phyloP scores from a whole-genome alignment of 2,113 vertebrate genomes.

The Aptenodytes forsteri region DNA sequence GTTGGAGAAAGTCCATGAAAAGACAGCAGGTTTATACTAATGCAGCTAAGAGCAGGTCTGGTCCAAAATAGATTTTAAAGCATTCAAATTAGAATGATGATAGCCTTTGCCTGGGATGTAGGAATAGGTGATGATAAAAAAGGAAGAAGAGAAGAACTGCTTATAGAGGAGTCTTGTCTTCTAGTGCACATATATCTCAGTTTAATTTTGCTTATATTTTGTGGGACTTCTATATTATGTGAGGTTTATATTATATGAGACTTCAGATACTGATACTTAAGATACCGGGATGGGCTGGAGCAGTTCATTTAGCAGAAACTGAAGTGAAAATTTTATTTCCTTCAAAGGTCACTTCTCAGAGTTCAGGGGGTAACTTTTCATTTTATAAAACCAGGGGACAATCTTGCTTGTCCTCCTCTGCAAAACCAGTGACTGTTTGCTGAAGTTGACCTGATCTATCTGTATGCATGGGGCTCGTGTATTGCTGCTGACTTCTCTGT shows the following conservation, averaged over 20 bases:
- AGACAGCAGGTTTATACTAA: neutral
- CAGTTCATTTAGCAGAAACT: neutral
- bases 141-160: neutral
- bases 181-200: neutral
- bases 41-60: neutral
- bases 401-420: neutral
- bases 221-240: neutral
- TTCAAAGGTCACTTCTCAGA: neutral
- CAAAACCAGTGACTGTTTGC: neutral
- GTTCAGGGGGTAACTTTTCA: neutral
- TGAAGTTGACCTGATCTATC: neutral
- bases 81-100: neutral
- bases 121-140: neutral
- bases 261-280: neutral
- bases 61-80: neutral
- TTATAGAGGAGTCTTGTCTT: neutral
- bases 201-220: neutral
- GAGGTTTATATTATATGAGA: neutral
- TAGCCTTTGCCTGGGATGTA: neutral
- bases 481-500: neutral
- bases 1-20: neutral
- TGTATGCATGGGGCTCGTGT: accelerated
- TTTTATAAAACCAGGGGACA: neutral
- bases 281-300: neutral
- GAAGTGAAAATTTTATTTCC: neutral